Evolutionary conservation across 35 echinoderm and acorn worm genomes (phyloP), one percentile per base, ranked within the genome.

Genomic region (Amphiura filiformis): DNA sequence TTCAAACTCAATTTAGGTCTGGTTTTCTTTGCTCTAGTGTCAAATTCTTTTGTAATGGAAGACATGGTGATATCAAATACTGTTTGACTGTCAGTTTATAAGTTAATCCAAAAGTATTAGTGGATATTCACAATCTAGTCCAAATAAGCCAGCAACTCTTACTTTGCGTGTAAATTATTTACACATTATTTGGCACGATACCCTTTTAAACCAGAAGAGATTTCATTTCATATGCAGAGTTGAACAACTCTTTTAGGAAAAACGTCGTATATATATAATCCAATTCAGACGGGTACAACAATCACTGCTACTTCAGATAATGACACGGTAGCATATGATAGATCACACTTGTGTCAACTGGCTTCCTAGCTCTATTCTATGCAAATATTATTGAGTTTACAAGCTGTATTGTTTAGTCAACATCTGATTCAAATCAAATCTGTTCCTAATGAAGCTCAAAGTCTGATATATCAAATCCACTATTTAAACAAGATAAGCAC

Each of bases 11-110:
- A n/a, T 70, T 70, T 70, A 3, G 28, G 61, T n/a, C 26, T 30
- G 7, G 15, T 15, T 70, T 70, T 70, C 61, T 70, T 70, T 47
- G 41, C 41, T 70, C 61, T 70, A 23, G 61, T 70, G 61, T 70
- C 61, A 70, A 70, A 70, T n/a, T 70, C 61, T 70, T 70, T 70
- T 70, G 7, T 23, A 70, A 70, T 70, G 61, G 61, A 70, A 70
- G 61, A 70, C 61, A 70, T 70, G 9, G 9, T 70, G 61, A n/a
- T n/a, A 11, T 52, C 7, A 7, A 26, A 23, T 70, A 15, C 2
- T 23, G 61, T 70, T 11, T 26, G 1, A 26, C 61, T 47, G 41
- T 47, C 4, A 47, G n/a, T n/a, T n/a, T n/a, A n/a, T n/a, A n/a
- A n/a, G n/a, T n/a, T n/a, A 47, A 4, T 47, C 41, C 41, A 47